Base-by-base conservation (phyloP, 1,140 invertebrate species). In the Platyscapa corneri region DNA sequence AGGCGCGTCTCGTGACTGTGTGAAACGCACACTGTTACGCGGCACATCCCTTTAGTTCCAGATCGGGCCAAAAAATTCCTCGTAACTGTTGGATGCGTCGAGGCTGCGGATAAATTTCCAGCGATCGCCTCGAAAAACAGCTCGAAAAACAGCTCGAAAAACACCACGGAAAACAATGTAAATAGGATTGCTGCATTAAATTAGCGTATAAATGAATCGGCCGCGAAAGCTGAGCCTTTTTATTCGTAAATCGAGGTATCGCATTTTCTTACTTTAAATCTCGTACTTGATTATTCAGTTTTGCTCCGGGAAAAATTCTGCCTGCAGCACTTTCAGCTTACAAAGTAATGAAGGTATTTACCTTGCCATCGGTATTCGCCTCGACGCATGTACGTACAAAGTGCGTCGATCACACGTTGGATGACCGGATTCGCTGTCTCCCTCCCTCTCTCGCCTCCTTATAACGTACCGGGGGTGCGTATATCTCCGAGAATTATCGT, bases 321-420 rank as follows among this genome's bases (percentile, higher is more conserved):
- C 67, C 67, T 72, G 27, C 16, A 72, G 67, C 67, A 72, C 32
- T 72, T 72, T 72, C 18, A 72, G 34, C 32, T 72, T 72, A 72
- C 67, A 72, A 72, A 72, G 67, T 72, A 72, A 72, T 72, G 67
- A 72, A 72, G 67, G 67, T 72, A 39, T 72, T 72, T 72, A 72
- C 67, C 67, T 72, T 72, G 37, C 67, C 67, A 72, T 72, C 67
- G 34, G 67, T 72, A 72, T 72, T 72, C 67, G 18, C 67, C 14
- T 72, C 20, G 0, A 72, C 67, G 39, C 39, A 3, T 70, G 12
- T n/a, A n/a, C n/a, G n/a, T n/a, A n/a, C n/a, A n/a, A 30, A 32
- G 37, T 72, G n/a, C 70, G 39, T 49, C 39, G 60, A 70, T 81
- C 64, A 81, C 64, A 30, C 14, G 74, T 16, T 32, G 74, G 14